phyloP scores from a whole-genome alignment of 2,797 vertebrate species.

The Kryptopterus vitreolus region DNA sequence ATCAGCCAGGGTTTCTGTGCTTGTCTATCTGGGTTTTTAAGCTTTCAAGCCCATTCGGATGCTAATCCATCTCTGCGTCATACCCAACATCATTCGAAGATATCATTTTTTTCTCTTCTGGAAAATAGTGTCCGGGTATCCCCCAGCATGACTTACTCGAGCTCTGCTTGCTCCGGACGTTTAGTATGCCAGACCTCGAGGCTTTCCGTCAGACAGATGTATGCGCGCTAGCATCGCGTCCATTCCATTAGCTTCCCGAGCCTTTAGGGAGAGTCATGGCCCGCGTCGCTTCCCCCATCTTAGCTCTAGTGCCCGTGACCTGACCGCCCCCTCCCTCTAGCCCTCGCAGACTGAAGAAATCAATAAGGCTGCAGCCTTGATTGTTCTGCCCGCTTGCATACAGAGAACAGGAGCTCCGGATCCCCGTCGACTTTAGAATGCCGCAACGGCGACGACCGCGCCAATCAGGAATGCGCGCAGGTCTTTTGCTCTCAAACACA shows the following conservation, averaged over 20 bases:
- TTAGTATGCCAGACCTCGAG: constrained; percentile 16
- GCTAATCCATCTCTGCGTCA: constrained; percentile 35
- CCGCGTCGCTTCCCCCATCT: constrained; percentile 76
- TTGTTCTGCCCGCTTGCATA: constrained; percentile 72
- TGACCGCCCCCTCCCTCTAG: constrained; percentile 40
- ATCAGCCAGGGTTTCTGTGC: not conserved
- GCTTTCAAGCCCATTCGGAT: constrained; percentile 31
- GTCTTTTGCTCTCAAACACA: not conserved
- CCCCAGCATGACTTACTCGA: constrained; percentile 43
- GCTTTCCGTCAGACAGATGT: not conserved
- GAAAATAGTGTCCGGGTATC: constrained; percentile 19
- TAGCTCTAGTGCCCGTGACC: constrained; percentile 76
- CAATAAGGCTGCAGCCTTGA: constrained; percentile 76
- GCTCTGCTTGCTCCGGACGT: constrained; percentile 25
- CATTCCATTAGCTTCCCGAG: constrained; percentile 62
- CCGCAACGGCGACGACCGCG: constrained; percentile 33
- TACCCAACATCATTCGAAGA: not conserved
- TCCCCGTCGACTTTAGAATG: constrained; percentile 48
- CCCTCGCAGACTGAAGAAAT: constrained; percentile 59
- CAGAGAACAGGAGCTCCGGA: constrained; percentile 50
- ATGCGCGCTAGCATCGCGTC: constrained; percentile 63
- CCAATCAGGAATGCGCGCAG: not conserved
- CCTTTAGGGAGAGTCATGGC: constrained; percentile 73
- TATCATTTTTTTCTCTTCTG: not conserved
- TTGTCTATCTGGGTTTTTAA: constrained; percentile 1